Conservation (phyloP, 2,797 vertebrate species). For the Sarcophilus harrisii region DNA sequence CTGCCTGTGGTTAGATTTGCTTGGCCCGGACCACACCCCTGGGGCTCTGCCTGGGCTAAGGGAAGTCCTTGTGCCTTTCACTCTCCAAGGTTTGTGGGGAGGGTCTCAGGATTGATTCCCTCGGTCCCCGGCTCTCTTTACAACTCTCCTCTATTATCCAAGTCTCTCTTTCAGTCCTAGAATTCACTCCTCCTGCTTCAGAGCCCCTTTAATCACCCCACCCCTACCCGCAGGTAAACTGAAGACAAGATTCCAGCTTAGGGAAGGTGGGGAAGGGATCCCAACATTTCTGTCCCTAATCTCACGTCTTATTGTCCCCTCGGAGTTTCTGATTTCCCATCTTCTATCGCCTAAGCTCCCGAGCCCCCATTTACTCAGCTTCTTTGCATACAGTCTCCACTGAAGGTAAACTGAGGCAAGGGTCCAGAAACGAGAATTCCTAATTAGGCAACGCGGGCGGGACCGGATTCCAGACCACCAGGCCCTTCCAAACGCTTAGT, state of each 20-base stretch:
- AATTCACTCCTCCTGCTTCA: not conserved
- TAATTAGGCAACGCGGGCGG: not conserved
- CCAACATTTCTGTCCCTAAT: not conserved
- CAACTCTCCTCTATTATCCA: not conserved
- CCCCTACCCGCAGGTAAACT: not conserved
- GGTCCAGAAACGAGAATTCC: not conserved
- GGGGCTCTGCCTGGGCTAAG: not conserved
- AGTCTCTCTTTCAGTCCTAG: not conserved
- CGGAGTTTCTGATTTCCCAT: not conserved
- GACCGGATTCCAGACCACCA: not conserved
- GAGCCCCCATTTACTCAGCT: not conserved
- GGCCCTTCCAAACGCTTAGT: not conserved
- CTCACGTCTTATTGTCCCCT: not conserved
- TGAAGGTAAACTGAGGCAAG: slow-evolving; percentile 11
- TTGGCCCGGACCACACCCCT: not conserved
- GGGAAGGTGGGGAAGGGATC: not conserved
- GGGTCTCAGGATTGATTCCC: not conserved
- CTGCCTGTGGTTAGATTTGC: slow-evolving; percentile 7
- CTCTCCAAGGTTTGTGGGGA: not conserved
- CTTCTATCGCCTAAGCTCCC: not conserved
- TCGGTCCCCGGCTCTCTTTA: not conserved
- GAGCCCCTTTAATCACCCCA: not conserved
- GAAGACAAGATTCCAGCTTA: not conserved
- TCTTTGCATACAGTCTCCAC: not conserved
- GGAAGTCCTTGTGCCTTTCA: not conserved